Evolutionary conservation across 2,113 vertebrate genomes (phyloP).

Genomic region (Martes martes): DNA sequence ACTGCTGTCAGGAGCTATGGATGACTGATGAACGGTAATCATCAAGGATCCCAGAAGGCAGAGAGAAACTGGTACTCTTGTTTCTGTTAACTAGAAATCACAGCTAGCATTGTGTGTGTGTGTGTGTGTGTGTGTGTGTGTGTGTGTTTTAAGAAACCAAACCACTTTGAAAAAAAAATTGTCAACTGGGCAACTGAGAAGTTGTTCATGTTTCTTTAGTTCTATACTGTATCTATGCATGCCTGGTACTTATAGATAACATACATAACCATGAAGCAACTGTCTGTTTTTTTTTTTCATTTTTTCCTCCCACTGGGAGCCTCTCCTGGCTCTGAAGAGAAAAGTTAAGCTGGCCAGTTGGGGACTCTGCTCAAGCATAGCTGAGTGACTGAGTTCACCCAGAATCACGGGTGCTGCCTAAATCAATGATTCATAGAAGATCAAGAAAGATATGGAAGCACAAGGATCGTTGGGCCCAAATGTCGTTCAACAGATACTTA

Average conservation of each 20-base stretch:
- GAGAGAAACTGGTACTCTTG: neutral
- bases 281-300: neutral
- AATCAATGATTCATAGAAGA: neutral
- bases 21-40: neutral
- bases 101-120: neutral
- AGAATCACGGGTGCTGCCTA: neutral
- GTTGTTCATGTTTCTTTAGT: neutral
- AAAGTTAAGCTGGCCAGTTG: neutral
- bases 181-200: neutral
- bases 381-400: neutral
- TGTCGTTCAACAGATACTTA: neutral
- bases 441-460: neutral
- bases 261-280: neutral
- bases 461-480: neutral
- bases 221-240: neutral
- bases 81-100: neutral
- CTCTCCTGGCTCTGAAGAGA: neutral
- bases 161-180: neutral
- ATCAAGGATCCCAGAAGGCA: neutral
- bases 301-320: neutral
- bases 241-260: neutral
- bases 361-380: neutral
- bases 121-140: neutral
- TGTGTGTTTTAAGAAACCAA: neutral
- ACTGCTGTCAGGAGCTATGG: neutral